Percentiles rank a stretch among this genome's conserved stretches.
Evolutionary conservation across 2,888 invertebrate genomes (phyloP).

Genomic region (Ryuthela nishihirai): DNA sequence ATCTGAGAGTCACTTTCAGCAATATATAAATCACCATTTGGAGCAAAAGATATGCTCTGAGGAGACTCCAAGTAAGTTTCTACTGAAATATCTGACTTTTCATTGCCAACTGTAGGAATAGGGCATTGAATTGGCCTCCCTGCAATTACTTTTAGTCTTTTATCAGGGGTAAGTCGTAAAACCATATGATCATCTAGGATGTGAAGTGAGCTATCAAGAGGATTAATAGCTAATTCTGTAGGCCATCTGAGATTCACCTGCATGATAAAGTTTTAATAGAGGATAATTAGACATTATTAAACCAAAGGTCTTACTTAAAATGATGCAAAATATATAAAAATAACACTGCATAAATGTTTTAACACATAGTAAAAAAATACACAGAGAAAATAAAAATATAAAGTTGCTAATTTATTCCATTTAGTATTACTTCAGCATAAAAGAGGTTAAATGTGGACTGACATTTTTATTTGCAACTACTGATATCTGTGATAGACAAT

Average conservation of each 20-base stretch:
- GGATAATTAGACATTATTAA: neutral
- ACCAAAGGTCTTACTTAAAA: no score
- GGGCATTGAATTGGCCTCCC: conserved; percentile 92
- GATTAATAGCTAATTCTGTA: conserved; percentile 87
- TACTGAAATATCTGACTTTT: conserved; percentile 46
- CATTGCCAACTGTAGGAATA: conserved; percentile 46
- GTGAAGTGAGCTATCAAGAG: conserved; percentile 87
- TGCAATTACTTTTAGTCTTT: conserved; percentile 76
- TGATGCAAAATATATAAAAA: no score
- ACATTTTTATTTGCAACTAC: no score
- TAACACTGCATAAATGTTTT: no score
- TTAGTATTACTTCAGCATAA: no score
- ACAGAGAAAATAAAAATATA: no score
- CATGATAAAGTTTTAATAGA: neutral
- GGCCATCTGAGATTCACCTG: conserved; percentile 94
- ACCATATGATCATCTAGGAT: conserved; percentile 94
- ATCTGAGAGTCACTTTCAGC: conserved; percentile 84
- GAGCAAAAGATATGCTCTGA: conserved; percentile 82
- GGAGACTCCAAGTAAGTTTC: conserved; percentile 69
- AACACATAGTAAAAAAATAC: no score
- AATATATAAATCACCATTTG: conserved; percentile 85
- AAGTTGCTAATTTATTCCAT: no score
- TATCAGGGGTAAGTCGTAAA: conserved; percentile 82
- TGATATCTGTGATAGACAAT: no score
- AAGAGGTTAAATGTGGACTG: no score